A percentile compares a stretch with the other conserved stretches of the same genome.
These are phyloP conservation scores for Vireo griseus DNA, from an alignment of 2,797 vertebrate species.

Conservation along the genomic window DNA sequence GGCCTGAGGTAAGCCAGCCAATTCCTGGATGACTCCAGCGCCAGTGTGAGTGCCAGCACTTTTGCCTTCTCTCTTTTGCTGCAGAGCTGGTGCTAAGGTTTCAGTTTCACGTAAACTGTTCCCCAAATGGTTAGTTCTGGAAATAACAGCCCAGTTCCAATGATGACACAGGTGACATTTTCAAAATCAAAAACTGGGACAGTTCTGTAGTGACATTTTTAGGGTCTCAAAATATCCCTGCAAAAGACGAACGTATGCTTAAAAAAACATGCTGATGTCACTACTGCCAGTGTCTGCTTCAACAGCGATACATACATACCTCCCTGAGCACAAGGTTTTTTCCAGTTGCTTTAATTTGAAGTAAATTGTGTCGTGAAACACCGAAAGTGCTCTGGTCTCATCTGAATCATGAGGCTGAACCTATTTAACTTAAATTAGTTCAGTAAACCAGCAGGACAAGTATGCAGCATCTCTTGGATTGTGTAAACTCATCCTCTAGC, in stretches of 20 bases:
- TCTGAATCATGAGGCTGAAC: background rate
- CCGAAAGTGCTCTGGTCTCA: background rate
- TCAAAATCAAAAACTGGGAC: constrained; percentile 64
- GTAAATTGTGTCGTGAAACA: constrained; percentile 46
- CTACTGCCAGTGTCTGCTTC: constrained; percentile 49
- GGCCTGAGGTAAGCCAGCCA: constrained; percentile 58
- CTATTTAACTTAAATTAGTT: background rate
- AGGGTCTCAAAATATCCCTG: constrained; percentile 62
- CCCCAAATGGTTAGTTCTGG: constrained; percentile 62
- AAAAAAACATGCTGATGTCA: constrained; percentile 68
- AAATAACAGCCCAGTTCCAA: constrained; percentile 62
- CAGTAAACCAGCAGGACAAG: background rate
- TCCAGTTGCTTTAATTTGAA: constrained; percentile 48
- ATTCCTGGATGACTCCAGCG: constrained; percentile 51
- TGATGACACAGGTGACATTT: constrained; percentile 68
- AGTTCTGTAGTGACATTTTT: constrained; percentile 62
- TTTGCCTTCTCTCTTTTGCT: constrained; percentile 42
- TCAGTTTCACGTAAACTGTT: constrained; percentile 39
- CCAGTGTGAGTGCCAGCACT: constrained; percentile 28
- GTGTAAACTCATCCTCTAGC: background rate
- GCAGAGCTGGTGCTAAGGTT: constrained; percentile 61
- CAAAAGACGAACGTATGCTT: constrained; percentile 57
- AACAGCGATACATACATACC: background rate
- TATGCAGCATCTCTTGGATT: background rate
- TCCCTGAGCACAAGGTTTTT: constrained; percentile 8